These are phyloP conservation scores for Erebia ligea DNA, from an alignment of 2,888 invertebrate species.

Conservation along the genomic window DNA sequence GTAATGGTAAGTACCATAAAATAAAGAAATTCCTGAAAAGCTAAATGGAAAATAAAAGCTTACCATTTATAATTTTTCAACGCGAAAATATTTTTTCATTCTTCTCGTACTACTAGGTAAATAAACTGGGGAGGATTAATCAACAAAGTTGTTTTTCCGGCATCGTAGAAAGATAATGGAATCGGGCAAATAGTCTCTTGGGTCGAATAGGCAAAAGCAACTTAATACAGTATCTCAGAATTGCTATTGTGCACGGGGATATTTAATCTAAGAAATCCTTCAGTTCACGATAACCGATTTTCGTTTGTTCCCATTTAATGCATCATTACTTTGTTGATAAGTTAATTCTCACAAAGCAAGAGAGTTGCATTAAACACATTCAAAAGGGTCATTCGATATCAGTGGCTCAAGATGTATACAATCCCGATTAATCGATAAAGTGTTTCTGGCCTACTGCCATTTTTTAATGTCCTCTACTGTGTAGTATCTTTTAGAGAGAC, in stretches of 20 bases:
- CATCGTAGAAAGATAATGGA: slow-evolving; percentile 52
- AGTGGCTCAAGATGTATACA: not conserved
- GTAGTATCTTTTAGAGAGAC: not conserved
- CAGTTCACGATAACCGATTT: too few species aligned
- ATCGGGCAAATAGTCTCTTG: slow-evolving; percentile 59
- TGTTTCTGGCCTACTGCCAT: slow-evolving; percentile 5
- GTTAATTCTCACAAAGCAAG: not conserved
- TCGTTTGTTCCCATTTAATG: too few species aligned
- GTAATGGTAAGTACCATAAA: not conserved
- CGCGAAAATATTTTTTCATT: slow-evolving; percentile 43
- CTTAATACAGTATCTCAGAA: not conserved
- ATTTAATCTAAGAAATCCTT: too few species aligned
- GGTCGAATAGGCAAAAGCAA: slow-evolving; percentile 37
- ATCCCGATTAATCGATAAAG: slow-evolving; percentile 10
- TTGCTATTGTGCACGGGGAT: slow-evolving; percentile 4
- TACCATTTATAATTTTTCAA: not conserved
- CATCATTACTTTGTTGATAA: too few species aligned
- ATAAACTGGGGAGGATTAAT: slow-evolving; percentile 64
- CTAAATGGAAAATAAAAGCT: not conserved
- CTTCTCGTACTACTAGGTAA: slow-evolving; percentile 39
- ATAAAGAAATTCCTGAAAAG: not conserved
- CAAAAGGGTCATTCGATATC: not conserved
- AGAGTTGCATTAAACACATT: not conserved
- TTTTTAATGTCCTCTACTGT: not conserved
- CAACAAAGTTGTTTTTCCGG: slow-evolving; percentile 60